Evolutionary conservation across 2,888 invertebrate genomes (phyloP).

Genomic region (Horisme vitalbata): DNA sequence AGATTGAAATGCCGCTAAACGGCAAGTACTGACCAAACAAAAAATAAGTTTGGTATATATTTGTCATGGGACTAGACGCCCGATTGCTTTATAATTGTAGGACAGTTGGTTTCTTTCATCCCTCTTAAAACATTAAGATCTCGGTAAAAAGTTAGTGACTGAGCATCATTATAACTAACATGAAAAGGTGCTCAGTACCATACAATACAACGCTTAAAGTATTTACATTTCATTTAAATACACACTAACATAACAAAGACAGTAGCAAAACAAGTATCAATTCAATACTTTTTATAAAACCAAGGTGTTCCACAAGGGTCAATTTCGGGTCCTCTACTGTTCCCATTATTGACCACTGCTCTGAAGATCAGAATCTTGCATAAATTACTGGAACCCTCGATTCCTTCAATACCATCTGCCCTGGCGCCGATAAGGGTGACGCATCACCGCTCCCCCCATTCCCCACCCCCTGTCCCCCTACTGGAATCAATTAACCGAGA

Average conservation of each 20-base stretch:
- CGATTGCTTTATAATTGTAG: no score
- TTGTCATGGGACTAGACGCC: no score
- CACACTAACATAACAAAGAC: not conserved
- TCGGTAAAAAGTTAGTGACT: no score
- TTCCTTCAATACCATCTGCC: conserved; percentile 29
- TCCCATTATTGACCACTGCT: not conserved
- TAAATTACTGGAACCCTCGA: conserved; percentile 20
- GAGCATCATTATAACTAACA: no score
- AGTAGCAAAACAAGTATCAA: no score
- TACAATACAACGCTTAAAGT: no score
- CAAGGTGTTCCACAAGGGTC: conserved; percentile 15
- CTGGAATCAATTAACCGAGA: conserved; percentile 59
- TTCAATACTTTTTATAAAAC: not conserved
- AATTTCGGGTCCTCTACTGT: conserved; percentile 12
- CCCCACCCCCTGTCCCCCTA: conserved; percentile 45
- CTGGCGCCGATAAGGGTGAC: conserved; percentile 44
- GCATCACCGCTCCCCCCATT: conserved; percentile 49
- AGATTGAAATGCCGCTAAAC: no score
- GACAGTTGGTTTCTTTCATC: no score
- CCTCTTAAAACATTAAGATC: no score
- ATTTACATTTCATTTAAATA: not conserved
- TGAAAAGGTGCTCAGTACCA: no score
- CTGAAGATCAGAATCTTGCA: conserved; percentile 22
- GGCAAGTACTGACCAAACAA: no score
- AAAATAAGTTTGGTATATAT: no score